These are phyloP conservation scores for Hippolais icterina DNA, from an alignment of 2,113 vertebrate species.

Conservation along the genomic window DNA sequence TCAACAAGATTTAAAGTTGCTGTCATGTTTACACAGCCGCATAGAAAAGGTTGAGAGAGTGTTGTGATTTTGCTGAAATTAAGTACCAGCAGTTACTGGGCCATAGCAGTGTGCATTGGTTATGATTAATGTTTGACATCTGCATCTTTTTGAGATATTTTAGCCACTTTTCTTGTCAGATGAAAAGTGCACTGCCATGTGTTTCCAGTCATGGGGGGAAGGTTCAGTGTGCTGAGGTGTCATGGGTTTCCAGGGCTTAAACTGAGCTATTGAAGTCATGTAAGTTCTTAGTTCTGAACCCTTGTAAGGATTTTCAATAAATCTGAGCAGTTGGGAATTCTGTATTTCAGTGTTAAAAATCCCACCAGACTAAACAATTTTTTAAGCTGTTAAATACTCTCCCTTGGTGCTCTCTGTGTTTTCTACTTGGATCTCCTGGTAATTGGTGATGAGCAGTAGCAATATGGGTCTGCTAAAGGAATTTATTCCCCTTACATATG, in stretches of 20 bases:
- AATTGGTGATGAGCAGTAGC: not conserved
- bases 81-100: conserved; percentile 21
- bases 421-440: not conserved
- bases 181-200: not conserved
- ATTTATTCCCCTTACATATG: not conserved
- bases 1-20: conserved; percentile 62
- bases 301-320: not conserved
- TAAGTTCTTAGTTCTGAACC: not conserved
- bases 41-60: not conserved
- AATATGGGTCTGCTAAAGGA: not conserved
- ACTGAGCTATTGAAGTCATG: not conserved
- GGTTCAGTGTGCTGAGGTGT: not conserved
- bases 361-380: not conserved
- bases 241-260: not conserved
- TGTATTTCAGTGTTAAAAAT: not conserved
- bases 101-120: not conserved
- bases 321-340: not conserved
- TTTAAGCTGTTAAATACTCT: not conserved
- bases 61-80: conserved; percentile 38
- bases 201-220: not conserved
- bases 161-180: conserved; percentile 5
- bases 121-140: conserved; percentile 58
- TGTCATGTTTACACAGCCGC: conserved; percentile 36
- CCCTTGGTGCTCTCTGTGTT: not conserved
- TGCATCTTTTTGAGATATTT: conserved; percentile 23